These are phyloP conservation scores for Leptinotarsa tumamoca DNA, from an alignment of 2,888 invertebrate species.

Conservation along the genomic window DNA sequence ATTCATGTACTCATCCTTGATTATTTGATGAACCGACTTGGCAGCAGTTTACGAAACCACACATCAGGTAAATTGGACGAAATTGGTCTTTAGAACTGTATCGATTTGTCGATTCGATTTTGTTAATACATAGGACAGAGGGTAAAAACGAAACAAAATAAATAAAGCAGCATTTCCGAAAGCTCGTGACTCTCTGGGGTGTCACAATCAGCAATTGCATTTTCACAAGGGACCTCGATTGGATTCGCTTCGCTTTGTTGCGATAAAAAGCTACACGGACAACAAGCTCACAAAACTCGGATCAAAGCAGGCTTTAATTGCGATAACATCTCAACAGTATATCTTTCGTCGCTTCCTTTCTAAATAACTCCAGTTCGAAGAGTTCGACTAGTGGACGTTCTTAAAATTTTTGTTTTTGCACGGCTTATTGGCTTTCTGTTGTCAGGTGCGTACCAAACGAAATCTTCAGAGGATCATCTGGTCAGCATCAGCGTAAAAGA, in stretches of 20 bases:
- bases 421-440: not conserved
- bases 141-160: constrained; percentile 52
- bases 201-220: constrained; percentile 62
- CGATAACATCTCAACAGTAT: constrained; percentile 40
- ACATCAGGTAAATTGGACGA: constrained; percentile 36
- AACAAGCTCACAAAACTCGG: constrained; percentile 49
- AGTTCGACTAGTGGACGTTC: constrained; percentile 21
- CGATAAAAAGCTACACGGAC: constrained; percentile 50
- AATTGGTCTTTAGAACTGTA: constrained; percentile 36
- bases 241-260: constrained; percentile 52
- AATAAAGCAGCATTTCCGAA: constrained; percentile 51
- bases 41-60: constrained; percentile 31
- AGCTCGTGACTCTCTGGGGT: constrained; percentile 55
- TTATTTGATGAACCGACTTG: constrained; percentile 37
- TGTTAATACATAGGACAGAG: constrained; percentile 49
- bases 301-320: constrained; percentile 52
- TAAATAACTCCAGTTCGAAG: constrained; percentile 30
- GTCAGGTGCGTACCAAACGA: not conserved
- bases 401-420: constrained; percentile 27
- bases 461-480: not conserved
- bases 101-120: constrained; percentile 44
- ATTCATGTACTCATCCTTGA: constrained; percentile 34
- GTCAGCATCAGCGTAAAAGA: not conserved
- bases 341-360: constrained; percentile 35
- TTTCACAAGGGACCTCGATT: constrained; percentile 52